These are phyloP conservation scores for Sepiola atlantica DNA, from an alignment of 2,888 invertebrate genomes.

Conservation along the genomic window DNA sequence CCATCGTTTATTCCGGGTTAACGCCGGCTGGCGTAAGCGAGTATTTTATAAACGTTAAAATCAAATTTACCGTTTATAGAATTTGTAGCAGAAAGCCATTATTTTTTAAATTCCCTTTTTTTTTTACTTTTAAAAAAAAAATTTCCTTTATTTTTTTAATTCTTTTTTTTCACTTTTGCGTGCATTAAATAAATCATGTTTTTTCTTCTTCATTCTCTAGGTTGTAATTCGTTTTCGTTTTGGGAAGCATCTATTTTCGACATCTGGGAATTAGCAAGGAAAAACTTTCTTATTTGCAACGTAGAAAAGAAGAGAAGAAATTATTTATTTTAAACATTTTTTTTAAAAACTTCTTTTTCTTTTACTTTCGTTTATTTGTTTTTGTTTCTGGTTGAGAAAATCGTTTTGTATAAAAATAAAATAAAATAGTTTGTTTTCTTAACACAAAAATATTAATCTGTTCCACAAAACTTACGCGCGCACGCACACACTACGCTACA, in stretches of 20 bases:
- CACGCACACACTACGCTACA: too few species aligned
- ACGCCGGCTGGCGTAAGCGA: too few species aligned
- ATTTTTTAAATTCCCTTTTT: too few species aligned
- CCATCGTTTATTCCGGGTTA: too few species aligned
- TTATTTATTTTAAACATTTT: background rate
- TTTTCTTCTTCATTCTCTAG: too few species aligned
- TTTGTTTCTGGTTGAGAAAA: background rate
- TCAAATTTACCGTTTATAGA: background rate
- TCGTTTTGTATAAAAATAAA: background rate
- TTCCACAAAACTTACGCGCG: too few species aligned
- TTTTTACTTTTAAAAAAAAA: too few species aligned
- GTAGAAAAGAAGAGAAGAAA: background rate
- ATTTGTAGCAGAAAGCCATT: background rate
- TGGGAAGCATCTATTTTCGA: background rate
- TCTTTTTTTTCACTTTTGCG: background rate
- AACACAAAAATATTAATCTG: background rate
- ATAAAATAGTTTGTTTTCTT: background rate
- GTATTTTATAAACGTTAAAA: background rate
- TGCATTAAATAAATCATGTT: background rate
- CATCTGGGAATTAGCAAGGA: background rate
- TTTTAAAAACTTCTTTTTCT: background rate
- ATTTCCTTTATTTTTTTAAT: background rate
- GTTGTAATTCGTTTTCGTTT: background rate
- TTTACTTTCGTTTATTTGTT: background rate
- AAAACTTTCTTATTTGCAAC: background rate